Evolutionary conservation across 23 tunicate genomes (phyloP), one percentile per base, ranked within the genome.

Genomic region (Oikopleura vanhoeffeni): DNA sequence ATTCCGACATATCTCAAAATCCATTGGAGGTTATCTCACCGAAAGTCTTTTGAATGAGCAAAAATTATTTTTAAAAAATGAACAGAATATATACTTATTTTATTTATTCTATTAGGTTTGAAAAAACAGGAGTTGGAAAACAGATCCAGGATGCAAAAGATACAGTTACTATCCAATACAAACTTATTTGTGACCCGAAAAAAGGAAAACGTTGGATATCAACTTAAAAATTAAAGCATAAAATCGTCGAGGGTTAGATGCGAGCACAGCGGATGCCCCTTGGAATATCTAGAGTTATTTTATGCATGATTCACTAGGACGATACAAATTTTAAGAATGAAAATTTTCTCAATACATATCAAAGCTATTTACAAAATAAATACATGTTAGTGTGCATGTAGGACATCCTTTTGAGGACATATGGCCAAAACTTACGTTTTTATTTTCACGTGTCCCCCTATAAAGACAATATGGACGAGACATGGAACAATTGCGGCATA

Each of bases 181-280:
- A 93, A 85, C 88, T 93, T 0, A 92, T 89, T 88, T 92, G 94
- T 41, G 98, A 93, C 77, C 94, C 94, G 38, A 93, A 89, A 76
- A 92, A 93, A 83, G 98, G 98, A 93, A 93, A 86, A 93, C 95
- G 0, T 84, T 93, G 85, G 98, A 93, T 40, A 93, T 93, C 86
- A 88, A 89, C 90, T 60, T 89, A 93, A 57, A 93, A 93, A 49
- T 57, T 93, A 0, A 93, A 93, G 84, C 98, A 93, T 60, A 67
- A 89, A 41, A 40, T 93, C 32, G 94, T 93, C 39, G 98, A 93
- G 40, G 94, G 90, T 84, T 93, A 91, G 98, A 93, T 76, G 84
- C 98, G 8, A 83, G 94, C n/a, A 93, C 98, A 40, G 98, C 98
- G 39, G 98, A 93, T 86, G 98, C 98, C 0, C 83, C 90, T 3